Percentiles rank a stretch among this genome's conserved stretches.
Conservation (phyloP, 2,888 invertebrate genomes). For the Drosophila melanosoma region DNA sequence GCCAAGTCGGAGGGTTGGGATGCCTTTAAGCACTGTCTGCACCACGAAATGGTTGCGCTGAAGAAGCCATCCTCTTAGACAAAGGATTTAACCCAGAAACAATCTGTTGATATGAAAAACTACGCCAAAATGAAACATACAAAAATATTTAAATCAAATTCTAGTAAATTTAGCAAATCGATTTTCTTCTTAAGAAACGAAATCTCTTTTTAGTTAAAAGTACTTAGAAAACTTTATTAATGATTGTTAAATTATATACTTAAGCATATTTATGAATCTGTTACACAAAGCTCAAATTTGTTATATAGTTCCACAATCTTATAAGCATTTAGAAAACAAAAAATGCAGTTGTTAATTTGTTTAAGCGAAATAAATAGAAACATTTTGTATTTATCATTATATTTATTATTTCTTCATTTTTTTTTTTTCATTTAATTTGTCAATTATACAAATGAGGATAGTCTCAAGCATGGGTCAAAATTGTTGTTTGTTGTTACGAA, state of each 20-base stretch:
- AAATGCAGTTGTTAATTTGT: slow-evolving; percentile 24
- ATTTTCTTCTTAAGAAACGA: slow-evolving; percentile 64
- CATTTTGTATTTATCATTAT: slow-evolving; percentile 12
- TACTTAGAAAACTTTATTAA: slow-evolving; percentile 33
- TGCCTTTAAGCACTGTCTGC: slow-evolving; percentile 95
- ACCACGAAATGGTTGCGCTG: slow-evolving; percentile 91
- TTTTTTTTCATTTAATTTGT: slow-evolving; percentile 32
- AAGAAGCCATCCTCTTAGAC: slow-evolving; percentile 61
- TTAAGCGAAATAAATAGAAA: slow-evolving; percentile 29
- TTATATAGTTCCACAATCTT: slow-evolving; percentile 22
- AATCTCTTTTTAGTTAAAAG: slow-evolving; percentile 62
- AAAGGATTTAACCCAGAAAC: too few relatives aligned
- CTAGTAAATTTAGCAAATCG: slow-evolving; percentile 48
- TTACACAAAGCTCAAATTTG: slow-evolving; percentile 35
- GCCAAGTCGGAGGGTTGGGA: slow-evolving; percentile 96
- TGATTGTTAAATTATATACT: slow-evolving; percentile 57
- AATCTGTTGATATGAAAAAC: slow-evolving; percentile 22
- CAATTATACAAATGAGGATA: slow-evolving; percentile 25
- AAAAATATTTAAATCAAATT: slow-evolving; percentile 16
- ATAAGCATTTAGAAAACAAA: slow-evolving; percentile 17
- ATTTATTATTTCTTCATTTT: slow-evolving; percentile 21
- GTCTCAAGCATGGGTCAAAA: slow-evolving; percentile 24
- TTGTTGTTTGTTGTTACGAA: slow-evolving; percentile 16
- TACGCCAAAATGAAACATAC: slow-evolving; percentile 53
- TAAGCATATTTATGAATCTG: slow-evolving; percentile 51